Evolutionary conservation across 2,888 invertebrate species (phyloP), one percentile per base, ranked within the genome.

Genomic region (Pyralis farinalis): DNA sequence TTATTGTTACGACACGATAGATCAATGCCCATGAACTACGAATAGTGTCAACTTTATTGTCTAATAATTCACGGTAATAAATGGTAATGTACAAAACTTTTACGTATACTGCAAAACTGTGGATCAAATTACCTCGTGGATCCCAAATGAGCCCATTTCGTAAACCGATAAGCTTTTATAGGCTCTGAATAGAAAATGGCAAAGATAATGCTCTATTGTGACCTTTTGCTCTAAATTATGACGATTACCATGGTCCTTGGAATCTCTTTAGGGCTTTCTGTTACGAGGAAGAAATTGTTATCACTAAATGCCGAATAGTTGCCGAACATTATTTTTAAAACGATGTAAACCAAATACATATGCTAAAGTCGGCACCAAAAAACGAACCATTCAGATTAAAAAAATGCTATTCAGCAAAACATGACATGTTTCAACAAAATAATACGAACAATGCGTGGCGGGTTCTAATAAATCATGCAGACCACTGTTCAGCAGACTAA

Each of bases 161-260:
- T 30, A 30, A 40, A 36, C 28, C 35, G 34, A 44, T 44, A 44
- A 34, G 21, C 33, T 10, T 31, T 43, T 40, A 44, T 36, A 25
- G 38, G 27, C 34, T 35, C 40, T 20, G 31, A 34, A 44, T 34
- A 38, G 40, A 44, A 42, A 47, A 47, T 43, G 40, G 36, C 34
- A 3, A n/a, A 36, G 38, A 37, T 43, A 38, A 37, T 39, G 16
- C 33, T 20, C 3, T 39, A 10, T 11, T 10, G 11, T 39, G 39
- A 34, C 33, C 39, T 39, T 33, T 28, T 37, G 8, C 32, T 33
- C 25, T 33, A 33, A 39, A 39, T 39, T 32, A 39, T 39, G 33
- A n/a, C 33, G 2, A 33, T 39, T 38, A 12, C 4, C 21, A 37
- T 20, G 22, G 3, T 4, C 16, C 4, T 16, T 16, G 4, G 16